A percentile compares a stretch with the other conserved stretches of the same genome.
Evolutionary conservation across 1,140 invertebrate genomes (phyloP).

Genomic region (Drosophila orena): DNA sequence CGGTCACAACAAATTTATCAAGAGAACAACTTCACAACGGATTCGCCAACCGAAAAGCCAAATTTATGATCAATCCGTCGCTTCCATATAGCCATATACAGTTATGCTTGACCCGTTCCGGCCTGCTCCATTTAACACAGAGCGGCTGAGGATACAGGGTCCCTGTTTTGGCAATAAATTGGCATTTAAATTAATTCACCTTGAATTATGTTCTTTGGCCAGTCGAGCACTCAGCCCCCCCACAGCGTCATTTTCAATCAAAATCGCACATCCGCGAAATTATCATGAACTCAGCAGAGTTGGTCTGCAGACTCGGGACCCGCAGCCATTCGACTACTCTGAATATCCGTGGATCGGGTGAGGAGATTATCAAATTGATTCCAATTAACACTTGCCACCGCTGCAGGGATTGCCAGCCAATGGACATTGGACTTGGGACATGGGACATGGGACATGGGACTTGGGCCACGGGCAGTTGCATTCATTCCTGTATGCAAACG

Average conservation of each 20-base stretch:
- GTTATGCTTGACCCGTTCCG: slow-evolving; percentile 39
- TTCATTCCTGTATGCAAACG: slow-evolving; percentile 64
- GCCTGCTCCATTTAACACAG: slow-evolving; percentile 55
- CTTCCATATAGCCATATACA: slow-evolving; percentile 46
- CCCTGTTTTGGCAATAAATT: slow-evolving; percentile 80
- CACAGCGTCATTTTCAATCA: slow-evolving; percentile 84
- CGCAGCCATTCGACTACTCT: slow-evolving; percentile 2
- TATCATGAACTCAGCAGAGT: slow-evolving; percentile 80
- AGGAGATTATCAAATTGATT: slow-evolving; percentile 85
- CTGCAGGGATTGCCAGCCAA: slow-evolving; percentile 48
- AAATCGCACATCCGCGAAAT: slow-evolving; percentile 81
- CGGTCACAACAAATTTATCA: slow-evolving; percentile 29
- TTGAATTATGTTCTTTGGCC: slow-evolving; percentile 75
- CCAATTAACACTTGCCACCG: slow-evolving; percentile 85
- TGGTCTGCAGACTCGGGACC: slow-evolving; percentile 6
- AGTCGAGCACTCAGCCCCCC: slow-evolving; percentile 51
- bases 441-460: slow-evolving; percentile 25
- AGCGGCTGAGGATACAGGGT: not conserved
- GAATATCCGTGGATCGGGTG: slow-evolving; percentile 17
- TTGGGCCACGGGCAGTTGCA: slow-evolving; percentile 33
- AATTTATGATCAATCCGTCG: slow-evolving; percentile 74
- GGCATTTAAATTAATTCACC: slow-evolving; percentile 85
- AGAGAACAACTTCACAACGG: slow-evolving; percentile 9
- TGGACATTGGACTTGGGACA: slow-evolving; percentile 20
- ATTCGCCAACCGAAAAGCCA: slow-evolving; percentile 12